Conservation (phyloP, 2,888 invertebrate species). For the Tetramorium bicarinatum region DNA sequence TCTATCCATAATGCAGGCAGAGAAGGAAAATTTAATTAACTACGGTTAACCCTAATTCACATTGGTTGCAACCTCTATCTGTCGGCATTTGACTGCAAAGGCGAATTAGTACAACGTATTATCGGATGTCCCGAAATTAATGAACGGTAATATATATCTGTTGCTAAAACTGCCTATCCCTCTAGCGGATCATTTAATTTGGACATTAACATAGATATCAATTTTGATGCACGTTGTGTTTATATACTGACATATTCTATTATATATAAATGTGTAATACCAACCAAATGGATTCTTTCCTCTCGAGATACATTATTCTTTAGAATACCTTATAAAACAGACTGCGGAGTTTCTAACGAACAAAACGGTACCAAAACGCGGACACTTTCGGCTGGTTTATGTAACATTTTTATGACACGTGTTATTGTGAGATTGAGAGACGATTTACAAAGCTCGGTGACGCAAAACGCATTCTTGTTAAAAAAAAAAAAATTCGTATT, state of each 20-base stretch:
- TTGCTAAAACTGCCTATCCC: slow-evolving; percentile 25
- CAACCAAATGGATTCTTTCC: not conserved
- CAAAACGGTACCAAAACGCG: not conserved
- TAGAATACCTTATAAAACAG: not conserved
- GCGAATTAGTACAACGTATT: slow-evolving; percentile 34
- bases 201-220: not conserved
- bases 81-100: slow-evolving; percentile 28
- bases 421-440: slow-evolving; percentile 14
- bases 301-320: slow-evolving; percentile 17
- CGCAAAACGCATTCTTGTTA: not conserved
- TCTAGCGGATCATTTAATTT: not conserved
- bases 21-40: slow-evolving; percentile 52
- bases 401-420: slow-evolving; percentile 56
- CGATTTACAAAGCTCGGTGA: slow-evolving; percentile 31
- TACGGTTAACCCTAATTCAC: slow-evolving; percentile 21
- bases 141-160: slow-evolving; percentile 1
- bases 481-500: not conserved
- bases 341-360: not conserved
- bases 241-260: not conserved
- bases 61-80: slow-evolving; percentile 9
- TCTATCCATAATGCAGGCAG: slow-evolving; percentile 6
- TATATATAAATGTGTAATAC: not conserved
- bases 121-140: slow-evolving; percentile 45
- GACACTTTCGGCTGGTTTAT: slow-evolving; percentile 10
- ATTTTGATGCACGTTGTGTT: not conserved